Percentiles rank a stretch among this genome's conserved stretches.
These are phyloP conservation scores for Danio jaintianensis DNA, from an alignment of 2,797 vertebrate species.

Conservation along the genomic window DNA sequence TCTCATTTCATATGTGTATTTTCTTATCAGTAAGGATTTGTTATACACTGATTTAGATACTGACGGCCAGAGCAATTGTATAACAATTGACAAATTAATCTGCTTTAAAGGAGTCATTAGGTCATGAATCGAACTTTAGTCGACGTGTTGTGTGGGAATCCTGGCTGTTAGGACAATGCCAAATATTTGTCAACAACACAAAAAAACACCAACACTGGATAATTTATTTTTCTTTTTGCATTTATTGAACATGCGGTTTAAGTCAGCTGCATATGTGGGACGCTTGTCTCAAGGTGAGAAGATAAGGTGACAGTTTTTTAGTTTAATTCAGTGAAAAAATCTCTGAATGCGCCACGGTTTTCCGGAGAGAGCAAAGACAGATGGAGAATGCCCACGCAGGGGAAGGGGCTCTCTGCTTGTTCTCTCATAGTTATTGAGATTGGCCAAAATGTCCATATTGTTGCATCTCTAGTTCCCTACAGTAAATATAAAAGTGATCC, in stretches of 20 bases:
- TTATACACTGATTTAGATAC: too few relatives aligned
- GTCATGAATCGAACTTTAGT: background rate
- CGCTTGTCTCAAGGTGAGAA: background rate
- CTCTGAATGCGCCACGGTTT: too few relatives aligned
- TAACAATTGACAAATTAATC: background rate
- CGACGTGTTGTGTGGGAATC: background rate
- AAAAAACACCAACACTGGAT: background rate
- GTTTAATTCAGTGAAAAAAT: too few relatives aligned
- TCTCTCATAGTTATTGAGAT: too few relatives aligned
- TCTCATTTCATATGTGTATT: too few relatives aligned
- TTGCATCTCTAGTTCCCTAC: too few relatives aligned
- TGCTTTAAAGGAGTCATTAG: background rate
- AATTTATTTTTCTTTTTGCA: background rate
- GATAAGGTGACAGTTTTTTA: background rate
- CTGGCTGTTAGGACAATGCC: background rate
- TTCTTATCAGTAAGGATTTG: too few relatives aligned
- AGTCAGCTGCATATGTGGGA: background rate
- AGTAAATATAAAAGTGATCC: too few relatives aligned
- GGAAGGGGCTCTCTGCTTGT: too few relatives aligned
- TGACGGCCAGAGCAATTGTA: background rate
- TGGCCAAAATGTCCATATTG: too few relatives aligned
- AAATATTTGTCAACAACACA: slow-evolving; percentile 3
- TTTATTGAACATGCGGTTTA: background rate
- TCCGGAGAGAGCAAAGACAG: too few relatives aligned
- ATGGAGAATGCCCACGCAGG: too few relatives aligned